phyloP scores from a whole-genome alignment of 1,140 invertebrate species.

The Drosophila truncata region DNA sequence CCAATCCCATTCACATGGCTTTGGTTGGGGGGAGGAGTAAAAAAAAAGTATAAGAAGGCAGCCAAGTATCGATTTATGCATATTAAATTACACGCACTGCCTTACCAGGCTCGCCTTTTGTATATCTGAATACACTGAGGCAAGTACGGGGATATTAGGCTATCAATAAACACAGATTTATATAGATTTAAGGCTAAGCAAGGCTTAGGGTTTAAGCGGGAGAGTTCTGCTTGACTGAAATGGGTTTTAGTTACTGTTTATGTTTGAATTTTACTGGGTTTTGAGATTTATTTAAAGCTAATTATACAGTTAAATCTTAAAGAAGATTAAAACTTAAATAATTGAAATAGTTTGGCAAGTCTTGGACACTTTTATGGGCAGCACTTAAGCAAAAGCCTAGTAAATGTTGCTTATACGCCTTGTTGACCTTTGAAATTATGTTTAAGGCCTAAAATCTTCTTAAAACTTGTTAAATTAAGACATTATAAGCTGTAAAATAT shows the following conservation, averaged over 20 bases:
- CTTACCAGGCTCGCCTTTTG: constrained; percentile 26
- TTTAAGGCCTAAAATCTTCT: neutral
- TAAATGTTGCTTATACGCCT: too few species aligned
- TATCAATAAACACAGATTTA: neutral
- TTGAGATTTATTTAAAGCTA: neutral
- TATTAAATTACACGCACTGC: constrained; percentile 75
- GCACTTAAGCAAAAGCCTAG: too few species aligned
- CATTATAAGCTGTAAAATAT: too few species aligned
- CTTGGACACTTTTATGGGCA: neutral
- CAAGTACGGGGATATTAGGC: neutral
- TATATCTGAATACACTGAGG: constrained; percentile 11
- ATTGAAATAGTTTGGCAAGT: neutral
- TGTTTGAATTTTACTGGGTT: neutral
- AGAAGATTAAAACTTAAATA: neutral
- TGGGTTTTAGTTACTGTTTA: neutral
- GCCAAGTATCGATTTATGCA: constrained; percentile 74
- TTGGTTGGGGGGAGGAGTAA: neutral
- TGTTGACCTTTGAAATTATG: too few species aligned
- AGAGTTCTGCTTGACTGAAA: too few species aligned
- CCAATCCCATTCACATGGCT: constrained; percentile 42
- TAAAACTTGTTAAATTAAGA: too few species aligned
- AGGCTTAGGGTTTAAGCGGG: neutral
- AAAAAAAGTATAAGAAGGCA: constrained; percentile 12
- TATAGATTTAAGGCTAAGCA: neutral
- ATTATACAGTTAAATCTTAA: neutral